Evolutionary conservation across 2,888 invertebrate species (phyloP).

Genomic region (Nephrotoma guestfalica): DNA sequence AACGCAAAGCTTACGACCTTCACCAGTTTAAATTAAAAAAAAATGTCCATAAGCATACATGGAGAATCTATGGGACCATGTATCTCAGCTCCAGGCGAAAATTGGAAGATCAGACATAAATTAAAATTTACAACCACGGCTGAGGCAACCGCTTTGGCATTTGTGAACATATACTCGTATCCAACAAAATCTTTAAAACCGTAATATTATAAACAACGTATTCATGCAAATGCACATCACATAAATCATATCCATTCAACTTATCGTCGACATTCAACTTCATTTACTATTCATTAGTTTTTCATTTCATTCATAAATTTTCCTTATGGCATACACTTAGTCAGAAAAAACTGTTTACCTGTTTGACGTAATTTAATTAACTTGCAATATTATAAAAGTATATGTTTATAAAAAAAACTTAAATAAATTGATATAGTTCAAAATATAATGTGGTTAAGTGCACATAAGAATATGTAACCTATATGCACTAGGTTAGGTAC

Average conservation of each 20-base stretch:
- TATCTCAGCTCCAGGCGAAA: no score
- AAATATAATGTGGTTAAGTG: background rate
- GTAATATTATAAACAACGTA: background rate
- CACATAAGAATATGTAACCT: background rate
- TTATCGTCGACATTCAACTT: background rate
- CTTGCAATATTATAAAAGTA: background rate
- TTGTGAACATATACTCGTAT: no score
- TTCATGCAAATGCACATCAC: background rate
- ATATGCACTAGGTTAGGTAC: background rate
- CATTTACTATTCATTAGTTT: background rate
- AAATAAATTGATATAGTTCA: background rate
- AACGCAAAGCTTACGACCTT: no score
- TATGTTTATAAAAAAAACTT: background rate
- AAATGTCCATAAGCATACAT: no score
- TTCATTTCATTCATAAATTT: background rate
- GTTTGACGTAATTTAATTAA: background rate
- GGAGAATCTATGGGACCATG: no score
- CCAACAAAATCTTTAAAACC: background rate
- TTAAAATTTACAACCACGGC: no score
- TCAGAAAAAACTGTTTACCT: background rate
- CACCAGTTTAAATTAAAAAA: no score
- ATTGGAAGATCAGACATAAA: no score
- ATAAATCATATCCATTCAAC: background rate
- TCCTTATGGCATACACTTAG: background rate
- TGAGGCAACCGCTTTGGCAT: no score